phyloP scores from a whole-genome alignment of 2,888 invertebrate genomes.

The Trichopoda pennipes region DNA sequence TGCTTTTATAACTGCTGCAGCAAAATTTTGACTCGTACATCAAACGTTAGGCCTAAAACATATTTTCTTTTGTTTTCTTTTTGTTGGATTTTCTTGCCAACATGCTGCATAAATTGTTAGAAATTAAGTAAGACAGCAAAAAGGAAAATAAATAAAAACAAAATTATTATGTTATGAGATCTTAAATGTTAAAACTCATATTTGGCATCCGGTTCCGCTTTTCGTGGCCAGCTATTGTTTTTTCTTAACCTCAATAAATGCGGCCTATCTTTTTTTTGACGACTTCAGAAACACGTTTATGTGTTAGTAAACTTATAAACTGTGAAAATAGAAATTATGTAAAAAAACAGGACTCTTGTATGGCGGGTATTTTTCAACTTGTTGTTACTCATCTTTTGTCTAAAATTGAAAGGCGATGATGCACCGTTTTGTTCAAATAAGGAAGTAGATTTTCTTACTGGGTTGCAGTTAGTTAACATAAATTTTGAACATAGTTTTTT shows the following conservation, averaged over 20 bases:
- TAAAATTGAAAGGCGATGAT: slow-evolving; percentile 29
- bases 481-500: slow-evolving; percentile 40
- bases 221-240: slow-evolving; percentile 19
- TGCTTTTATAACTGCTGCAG: not conserved
- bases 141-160: slow-evolving; percentile 41
- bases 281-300: not conserved
- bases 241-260: not conserved
- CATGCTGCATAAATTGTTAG: slow-evolving; percentile 55
- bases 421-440: slow-evolving; percentile 51
- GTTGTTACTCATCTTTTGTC: slow-evolving; percentile 17
- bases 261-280: too few species aligned
- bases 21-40: not conserved
- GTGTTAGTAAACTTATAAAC: slow-evolving; percentile 7
- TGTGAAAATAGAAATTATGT: slow-evolving; percentile 31
- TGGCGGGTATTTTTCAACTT: slow-evolving; percentile 10
- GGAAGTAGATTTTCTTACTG: slow-evolving; percentile 51
- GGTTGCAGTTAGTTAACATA: slow-evolving; percentile 14
- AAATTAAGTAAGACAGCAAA: slow-evolving; percentile 15
- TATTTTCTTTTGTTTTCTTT: not conserved
- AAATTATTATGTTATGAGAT: slow-evolving; percentile 59
- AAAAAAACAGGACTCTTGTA: slow-evolving; percentile 42
- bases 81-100: slow-evolving; percentile 26
- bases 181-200: slow-evolving; percentile 61
- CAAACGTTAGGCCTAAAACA: too few species aligned
- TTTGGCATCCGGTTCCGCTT: slow-evolving; percentile 65